phyloP scores from a whole-genome alignment of 2,797 vertebrate genomes.

The Spinus pinus region DNA sequence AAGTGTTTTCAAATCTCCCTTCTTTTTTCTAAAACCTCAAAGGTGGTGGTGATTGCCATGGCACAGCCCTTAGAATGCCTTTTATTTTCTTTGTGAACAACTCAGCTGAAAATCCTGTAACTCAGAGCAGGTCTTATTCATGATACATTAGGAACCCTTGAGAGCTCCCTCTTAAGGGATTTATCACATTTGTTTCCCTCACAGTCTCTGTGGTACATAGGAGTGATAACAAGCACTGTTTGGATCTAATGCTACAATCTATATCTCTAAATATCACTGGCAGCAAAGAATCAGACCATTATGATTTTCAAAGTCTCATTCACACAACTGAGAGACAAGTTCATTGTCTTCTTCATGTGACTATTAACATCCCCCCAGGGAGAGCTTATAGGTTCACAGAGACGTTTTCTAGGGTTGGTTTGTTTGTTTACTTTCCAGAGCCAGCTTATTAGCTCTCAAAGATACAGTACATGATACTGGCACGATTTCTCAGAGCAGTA shows the following conservation, averaged over 20 bases:
- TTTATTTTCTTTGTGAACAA: background rate
- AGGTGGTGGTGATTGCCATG: background rate
- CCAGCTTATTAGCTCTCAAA: background rate
- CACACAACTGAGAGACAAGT: background rate
- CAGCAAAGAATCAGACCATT: background rate
- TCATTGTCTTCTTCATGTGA: background rate
- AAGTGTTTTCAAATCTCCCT: background rate
- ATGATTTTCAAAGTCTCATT: background rate
- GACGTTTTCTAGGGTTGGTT: background rate
- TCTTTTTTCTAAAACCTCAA: background rate
- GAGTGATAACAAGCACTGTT: background rate
- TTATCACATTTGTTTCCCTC: background rate
- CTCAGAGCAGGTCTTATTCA: background rate
- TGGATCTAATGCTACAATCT: background rate
- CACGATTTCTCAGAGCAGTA: conserved; percentile 4
- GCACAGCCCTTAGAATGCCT: background rate
- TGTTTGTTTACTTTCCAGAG: background rate
- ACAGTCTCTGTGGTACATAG: fast-evolving
- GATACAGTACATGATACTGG: background rate
- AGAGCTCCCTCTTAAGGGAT: background rate
- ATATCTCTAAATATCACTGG: background rate
- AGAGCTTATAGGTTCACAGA: background rate
- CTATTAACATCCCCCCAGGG: background rate
- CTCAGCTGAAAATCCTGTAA: background rate
- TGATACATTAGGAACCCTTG: background rate